Evolutionary conservation across 1,140 invertebrate species (phyloP), one percentile per base, ranked within the genome.

Genomic region (Orussus abietinus): DNA sequence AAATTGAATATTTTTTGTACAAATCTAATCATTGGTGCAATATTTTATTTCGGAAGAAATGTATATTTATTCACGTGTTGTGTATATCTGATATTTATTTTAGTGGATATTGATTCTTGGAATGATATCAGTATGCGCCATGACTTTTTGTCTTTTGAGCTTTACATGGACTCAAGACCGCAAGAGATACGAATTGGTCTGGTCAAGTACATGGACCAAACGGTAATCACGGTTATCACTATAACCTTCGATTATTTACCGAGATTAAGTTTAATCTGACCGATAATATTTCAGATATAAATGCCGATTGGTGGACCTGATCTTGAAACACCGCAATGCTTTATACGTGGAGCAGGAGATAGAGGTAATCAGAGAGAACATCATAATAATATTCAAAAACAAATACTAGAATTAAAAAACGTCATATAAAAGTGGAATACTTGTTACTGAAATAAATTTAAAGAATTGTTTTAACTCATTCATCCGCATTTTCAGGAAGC

Each of bases 261-360:
- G 26, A 46, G 35, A 7, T 35, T 26, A 9, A 32, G 26, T 39
- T 36, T 32, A 18, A 21, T 15, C n/a, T 25, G n/a, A 25, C 6
- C 6, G n/a, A 25, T 36, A 13, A 11, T 34, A 13, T 40, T 36
- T 37, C 7, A 35, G 20, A 11, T 31, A 5, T 11, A 53, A 45
- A 39, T 37, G 30, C 29, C 35, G 41, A n/a, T 55, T 52, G 61
- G 21, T 28, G 10, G 50, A 64, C 41, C 17, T 59, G 2, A 38
- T 62, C 14, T 36, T 67, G 11, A 59, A 53, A 7, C 59, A 57
- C 20, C 47, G 49, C 1, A 74, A 72, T 34, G 46, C 61, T 40
- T 38, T 79, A 2, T 80, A 81, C 37, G 63, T 72, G 0, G 69
- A 74, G 29, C 67, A 71, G 35, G 66, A 75, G 50, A 71, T 71